Evolutionary conservation across 2,888 invertebrate species (phyloP).

Genomic region (Bombyx huttoni): DNA sequence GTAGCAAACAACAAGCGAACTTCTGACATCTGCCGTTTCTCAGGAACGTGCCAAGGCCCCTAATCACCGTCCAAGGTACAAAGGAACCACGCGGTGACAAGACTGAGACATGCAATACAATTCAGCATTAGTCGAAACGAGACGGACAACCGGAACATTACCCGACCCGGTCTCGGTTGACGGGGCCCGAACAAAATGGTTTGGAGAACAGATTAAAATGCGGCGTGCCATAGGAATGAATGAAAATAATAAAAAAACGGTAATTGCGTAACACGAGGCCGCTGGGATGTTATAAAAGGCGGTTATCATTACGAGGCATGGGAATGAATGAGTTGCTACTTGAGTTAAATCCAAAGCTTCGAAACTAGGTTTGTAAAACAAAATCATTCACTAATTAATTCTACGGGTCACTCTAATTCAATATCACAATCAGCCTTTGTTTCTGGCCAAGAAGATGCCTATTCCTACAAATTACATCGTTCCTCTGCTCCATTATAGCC

Average conservation of each 20-base stretch:
- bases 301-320: neutral
- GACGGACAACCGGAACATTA: slow-evolving; percentile 54
- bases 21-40: slow-evolving; percentile 65
- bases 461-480: too few relatives aligned
- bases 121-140: slow-evolving; percentile 14
- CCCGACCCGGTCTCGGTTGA: slow-evolving; percentile 64
- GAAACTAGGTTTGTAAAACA: too few relatives aligned
- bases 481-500: too few relatives aligned
- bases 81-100: slow-evolving; percentile 44
- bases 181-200: slow-evolving; percentile 65
- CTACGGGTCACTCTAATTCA: too few relatives aligned
- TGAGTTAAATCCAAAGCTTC: neutral
- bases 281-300: slow-evolving; percentile 8
- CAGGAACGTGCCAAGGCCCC: slow-evolving; percentile 65
- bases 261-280: slow-evolving; percentile 56
- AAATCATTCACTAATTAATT: too few relatives aligned
- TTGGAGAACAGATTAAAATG: slow-evolving; percentile 60
- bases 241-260: slow-evolving; percentile 46
- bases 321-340: neutral
- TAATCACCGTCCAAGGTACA: slow-evolving; percentile 54
- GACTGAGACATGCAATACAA: slow-evolving; percentile 24
- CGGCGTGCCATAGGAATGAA: slow-evolving; percentile 56
- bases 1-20: slow-evolving; percentile 44
- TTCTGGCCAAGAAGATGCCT: too few relatives aligned
- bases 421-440: too few relatives aligned